Base-by-base conservation (phyloP, 2,888 invertebrate species). In the Drosophila nr. perissopoda region DNA sequence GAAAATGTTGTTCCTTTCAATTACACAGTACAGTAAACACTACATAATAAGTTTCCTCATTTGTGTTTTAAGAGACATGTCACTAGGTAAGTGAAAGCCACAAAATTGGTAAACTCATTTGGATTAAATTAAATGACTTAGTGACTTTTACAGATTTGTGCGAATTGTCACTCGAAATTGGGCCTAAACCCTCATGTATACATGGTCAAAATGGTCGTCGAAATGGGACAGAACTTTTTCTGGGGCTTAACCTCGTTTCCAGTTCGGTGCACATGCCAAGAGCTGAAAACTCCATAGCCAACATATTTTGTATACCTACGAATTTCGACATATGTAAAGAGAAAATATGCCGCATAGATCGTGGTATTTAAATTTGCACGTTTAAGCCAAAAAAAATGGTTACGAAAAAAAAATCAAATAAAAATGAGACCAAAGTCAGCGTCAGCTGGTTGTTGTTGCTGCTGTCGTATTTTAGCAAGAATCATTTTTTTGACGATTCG, bases 361-460 rank as follows among this genome's bases (percentile, higher is more conserved):
- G 77, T 65, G 73, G 69, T 72, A 87, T 73, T 72, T 87, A 69
- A 89, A 89, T 87, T 89, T 82, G 79, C 83, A 84, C 82, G 80
- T 71, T 66, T 66, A 34, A 80, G 69, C 60, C 58, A 70, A 18
- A 18, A 16, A 25, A 38, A 10, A 33, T 18, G 0, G 7, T 36
- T 36, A 16, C 27, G 0, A 1, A n/a, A 1, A 18, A 45, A 40
- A 59, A 51, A 59, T 49, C 60, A 69, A 68, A 33, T 29, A 25
- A 56, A 62, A 60, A 63, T 62, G 69, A 59, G 66, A 66, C 58
- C 40, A 56, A 57, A 58, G 73, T 56, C 53, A 65, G 58, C 69
- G 54, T 62, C 58, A 63, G 74, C 53, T 57, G 58, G 29, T 69
- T 53, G 45, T 45, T 69, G 68, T 31, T 49, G 62, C 67, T 62